Base-by-base conservation (phyloP, 2,113 vertebrate genomes). In the Pagrus major region DNA sequence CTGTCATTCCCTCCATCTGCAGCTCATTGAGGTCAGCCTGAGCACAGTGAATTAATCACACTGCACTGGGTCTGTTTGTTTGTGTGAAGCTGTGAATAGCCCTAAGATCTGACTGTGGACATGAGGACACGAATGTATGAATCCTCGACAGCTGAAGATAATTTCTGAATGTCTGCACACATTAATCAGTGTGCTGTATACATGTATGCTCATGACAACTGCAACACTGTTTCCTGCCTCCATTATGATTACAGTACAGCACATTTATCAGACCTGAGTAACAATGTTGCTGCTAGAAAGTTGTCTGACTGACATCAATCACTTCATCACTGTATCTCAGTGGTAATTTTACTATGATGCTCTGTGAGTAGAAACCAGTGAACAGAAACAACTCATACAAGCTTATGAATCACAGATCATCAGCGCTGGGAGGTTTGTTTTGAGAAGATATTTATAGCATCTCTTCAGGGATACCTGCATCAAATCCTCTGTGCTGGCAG, bases 401-500 rank as follows among this genome's bases (percentile, higher is more conserved):
- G 21, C n/a, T 35, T 47, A 37, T 77, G 55, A 44, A 68, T 63
- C 63, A 29, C 47, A 68, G n/a, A 51, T 65, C 64, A 64, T 58
- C 27, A 11, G 16, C 16, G 23, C 67, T 54, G 21, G 65, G 1
- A 35, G 8, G 33, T 42, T 33, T 66, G 46, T 78, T 84, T 64
- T 51, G 11, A 20, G 31, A 12, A 31, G 55, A 58, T 80, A 79
- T 75, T 79, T 75, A 68, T 72, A 72, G 72, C 39, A 67, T 54
- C 20, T 66, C 59, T 41, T 71, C 14, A 23, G 67, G 61, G 71
- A 58, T 58, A 52, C 20, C 72, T 51, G 47, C 54, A 55, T 66
- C 61, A 81, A 80, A 68, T 77, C 52, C 33, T 72, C 31, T 21
- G 7, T 35, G 46, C 46, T 76, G 58, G 47, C 72, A 81, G 59